Evolutionary conservation across 2,888 invertebrate genomes (phyloP).

Genomic region (Oeneis ivallda): DNA sequence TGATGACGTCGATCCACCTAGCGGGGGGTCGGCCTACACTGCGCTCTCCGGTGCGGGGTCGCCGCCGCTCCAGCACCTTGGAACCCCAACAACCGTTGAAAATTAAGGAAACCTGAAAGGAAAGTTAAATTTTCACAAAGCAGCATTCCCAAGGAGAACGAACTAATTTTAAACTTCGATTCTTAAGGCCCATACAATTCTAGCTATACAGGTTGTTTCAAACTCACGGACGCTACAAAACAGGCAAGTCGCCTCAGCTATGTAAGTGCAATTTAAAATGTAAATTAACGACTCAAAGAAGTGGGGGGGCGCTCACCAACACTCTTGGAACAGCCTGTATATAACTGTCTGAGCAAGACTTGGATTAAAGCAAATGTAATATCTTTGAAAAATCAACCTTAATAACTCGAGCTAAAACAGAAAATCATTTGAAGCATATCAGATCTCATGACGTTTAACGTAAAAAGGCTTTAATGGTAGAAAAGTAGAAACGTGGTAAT

Average conservation of each 20-base stretch:
- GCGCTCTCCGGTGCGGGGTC: too few species aligned
- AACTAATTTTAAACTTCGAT: slow-evolving; percentile 35
- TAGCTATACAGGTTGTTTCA: slow-evolving; percentile 47
- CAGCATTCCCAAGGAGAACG: slow-evolving; percentile 16
- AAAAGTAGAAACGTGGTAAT: slow-evolving; percentile 29
- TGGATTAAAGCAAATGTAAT: neutral
- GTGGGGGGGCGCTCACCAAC: slow-evolving; percentile 65
- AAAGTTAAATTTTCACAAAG: slow-evolving; percentile 6
- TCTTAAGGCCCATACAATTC: slow-evolving; percentile 29
- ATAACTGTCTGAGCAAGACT: slow-evolving; percentile 17
- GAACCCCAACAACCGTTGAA: too few species aligned
- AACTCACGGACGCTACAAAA: slow-evolving; percentile 64
- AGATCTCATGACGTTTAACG: neutral
- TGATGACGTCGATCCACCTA: too few species aligned
- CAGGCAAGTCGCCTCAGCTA: slow-evolving; percentile 75
- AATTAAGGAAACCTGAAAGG: neutral
- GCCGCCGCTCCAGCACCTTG: too few species aligned
- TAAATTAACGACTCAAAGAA: slow-evolving; percentile 82
- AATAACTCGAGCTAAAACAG: neutral
- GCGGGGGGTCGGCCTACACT: too few species aligned
- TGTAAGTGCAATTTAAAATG: slow-evolving; percentile 83
- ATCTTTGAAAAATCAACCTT: slow-evolving; percentile 3
- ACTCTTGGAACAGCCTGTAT: slow-evolving; percentile 65
- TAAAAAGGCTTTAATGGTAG: slow-evolving; percentile 5
- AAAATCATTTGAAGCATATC: neutral